Evolutionary conservation across 2,113 vertebrate species (phyloP), one percentile per base, ranked within the genome.

Genomic region (Chaetops frenatus): DNA sequence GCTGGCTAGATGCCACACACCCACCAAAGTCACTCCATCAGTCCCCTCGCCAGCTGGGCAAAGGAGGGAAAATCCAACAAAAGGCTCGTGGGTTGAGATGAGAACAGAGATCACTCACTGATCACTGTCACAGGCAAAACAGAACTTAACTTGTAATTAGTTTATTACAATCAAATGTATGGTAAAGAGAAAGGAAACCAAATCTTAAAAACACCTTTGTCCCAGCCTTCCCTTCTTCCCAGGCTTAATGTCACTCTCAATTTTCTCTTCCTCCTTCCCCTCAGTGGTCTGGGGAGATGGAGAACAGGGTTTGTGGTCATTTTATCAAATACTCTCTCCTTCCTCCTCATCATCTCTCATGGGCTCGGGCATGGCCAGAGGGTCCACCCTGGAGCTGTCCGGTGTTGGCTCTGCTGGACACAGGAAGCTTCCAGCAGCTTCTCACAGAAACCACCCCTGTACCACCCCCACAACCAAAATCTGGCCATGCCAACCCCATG

Each of bases 261-360:
- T 22, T 29, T 62, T 48, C 23, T 67, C 53, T 11, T 40, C 28
- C 29, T 47, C 29, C 15, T 58, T 33, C 28, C 11, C 23, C 23
- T 10, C 44, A 24, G 33, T 20, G 13, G 12, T 38, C 12, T 62
- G 77, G 21, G 28, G 17, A 25, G 21, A 45, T 11, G 25, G 50
- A 56, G 36, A 71, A n/a, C 0, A 0, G 44, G 5, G 2, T 4
- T 35, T 62, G 14, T 15, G 20, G 33, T 22, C 2, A 13, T 38
- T 70, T 60, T 21, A 38, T 45, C 20, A 17, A 17, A 45, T 10
- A 23, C 24, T 47, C 23, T 58, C 12, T 45, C 16, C 19, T 44
- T 44, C 12, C 6, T 51, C 12, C n/a, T 36, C 1, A 4, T n/a
- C 10, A 10, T 16, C 3, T 3, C 22, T n/a, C 19, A 36, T 3